These are phyloP conservation scores for Dipus sagitta DNA, from an alignment of 2,797 vertebrate species.

Conservation along the genomic window DNA sequence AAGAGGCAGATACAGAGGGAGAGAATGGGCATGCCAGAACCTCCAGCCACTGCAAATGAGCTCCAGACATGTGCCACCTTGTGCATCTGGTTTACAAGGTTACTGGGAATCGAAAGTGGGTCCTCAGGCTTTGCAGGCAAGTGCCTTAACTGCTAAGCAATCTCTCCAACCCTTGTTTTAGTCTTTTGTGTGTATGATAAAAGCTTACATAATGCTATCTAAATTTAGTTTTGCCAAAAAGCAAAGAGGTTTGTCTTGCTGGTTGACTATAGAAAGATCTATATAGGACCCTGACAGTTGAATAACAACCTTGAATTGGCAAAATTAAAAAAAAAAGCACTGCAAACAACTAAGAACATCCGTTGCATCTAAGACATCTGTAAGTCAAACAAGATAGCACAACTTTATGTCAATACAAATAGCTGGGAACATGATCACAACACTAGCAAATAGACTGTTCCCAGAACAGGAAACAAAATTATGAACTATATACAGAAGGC, in stretches of 20 bases:
- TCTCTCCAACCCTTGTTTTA: too few relatives aligned
- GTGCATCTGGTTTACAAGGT: too few relatives aligned
- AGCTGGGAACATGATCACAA: slow-evolving; percentile 52
- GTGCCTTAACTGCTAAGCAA: too few relatives aligned
- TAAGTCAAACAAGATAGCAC: slow-evolving; percentile 28
- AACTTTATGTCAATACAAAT: not conserved
- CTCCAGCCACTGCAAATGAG: too few relatives aligned
- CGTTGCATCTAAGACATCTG: not conserved
- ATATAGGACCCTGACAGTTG: not conserved
- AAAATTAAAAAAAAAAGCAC: slow-evolving; percentile 33
- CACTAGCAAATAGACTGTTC: slow-evolving; percentile 43
- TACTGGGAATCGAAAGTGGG: too few relatives aligned
- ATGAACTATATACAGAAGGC: slow-evolving; percentile 50
- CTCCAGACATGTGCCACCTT: too few relatives aligned
- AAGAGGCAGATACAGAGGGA: too few relatives aligned
- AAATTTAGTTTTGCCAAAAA: slow-evolving; percentile 56
- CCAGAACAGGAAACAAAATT: slow-evolving; percentile 61
- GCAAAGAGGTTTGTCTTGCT: slow-evolving; percentile 14
- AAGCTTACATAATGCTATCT: not conserved
- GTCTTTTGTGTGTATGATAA: not conserved
- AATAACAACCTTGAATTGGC: slow-evolving; percentile 34
- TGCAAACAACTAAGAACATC: not conserved
- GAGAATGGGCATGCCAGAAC: too few relatives aligned
- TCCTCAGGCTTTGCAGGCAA: too few relatives aligned
- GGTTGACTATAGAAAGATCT: slow-evolving; percentile 27